Base-by-base conservation (phyloP, 2,797 vertebrate species). In the Argyrosomus regius region DNA sequence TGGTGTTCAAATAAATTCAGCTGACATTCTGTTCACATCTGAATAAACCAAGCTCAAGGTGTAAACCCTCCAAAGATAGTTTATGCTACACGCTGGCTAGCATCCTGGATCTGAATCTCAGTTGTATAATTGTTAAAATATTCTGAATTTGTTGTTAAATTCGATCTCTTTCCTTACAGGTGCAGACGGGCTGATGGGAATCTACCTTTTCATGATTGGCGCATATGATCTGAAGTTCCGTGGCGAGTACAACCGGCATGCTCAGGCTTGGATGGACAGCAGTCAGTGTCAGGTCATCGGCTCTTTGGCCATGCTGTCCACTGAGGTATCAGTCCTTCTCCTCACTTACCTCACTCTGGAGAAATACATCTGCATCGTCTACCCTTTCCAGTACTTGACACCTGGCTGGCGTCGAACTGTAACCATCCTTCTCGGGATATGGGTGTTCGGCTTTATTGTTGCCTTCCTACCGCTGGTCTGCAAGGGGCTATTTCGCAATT, bases 301-400 rank as follows among this genome's bases (percentile, higher is more conserved):
- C 64, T 98, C 97, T 13, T 83, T 99, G 92, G 98, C 98, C 89
- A 97, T 99, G 96, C 92, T 99, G 62, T 99, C 98, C 92, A 99
- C 98, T 0, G 98, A 99, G 92, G 98, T 99, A 8, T 99, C 98
- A 0, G 98, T 99, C 69, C 95, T 99, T 75, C 96, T 99, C 60
- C 95, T 99, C 85, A 98, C 98, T 18, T 99, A 98, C 81, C 95
- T 99, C 88, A 99, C 98, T 58, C 81, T 99, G 95, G 98, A 99
- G 94, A 99, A 99, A 88, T 99, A 98, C 91, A 97, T 99, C 94
- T 98, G 97, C 93, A 98, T 99, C 62, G 98, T 99, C 68, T 99
- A 99, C 91, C 98, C 98, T 16, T 99, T 99, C 92, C 96, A 94
- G 82, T 98, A 96, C 93, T 87, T 98, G 87, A 98, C 97, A 20